phyloP scores from a whole-genome alignment of 2,797 vertebrate genomes.

The Peromyscus melanophrys region DNA sequence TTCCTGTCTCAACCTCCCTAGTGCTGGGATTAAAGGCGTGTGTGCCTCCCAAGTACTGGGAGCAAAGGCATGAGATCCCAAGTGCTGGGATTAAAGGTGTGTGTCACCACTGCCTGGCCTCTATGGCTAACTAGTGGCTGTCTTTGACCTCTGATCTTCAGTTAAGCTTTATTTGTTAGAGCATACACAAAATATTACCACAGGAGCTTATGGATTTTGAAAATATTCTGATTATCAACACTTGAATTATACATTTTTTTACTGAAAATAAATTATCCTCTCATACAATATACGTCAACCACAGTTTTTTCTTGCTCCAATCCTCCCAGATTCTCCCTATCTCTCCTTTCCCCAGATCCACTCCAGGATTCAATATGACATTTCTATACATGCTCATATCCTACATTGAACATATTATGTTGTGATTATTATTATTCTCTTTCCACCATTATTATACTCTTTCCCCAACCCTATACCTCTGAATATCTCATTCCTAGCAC shows the following conservation, averaged over 20 bases:
- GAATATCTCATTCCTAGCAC: neutral
- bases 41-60: too few species aligned
- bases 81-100: too few species aligned
- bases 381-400: neutral
- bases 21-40: too few species aligned
- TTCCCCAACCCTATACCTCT: neutral
- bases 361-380: neutral
- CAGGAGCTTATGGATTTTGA: neutral
- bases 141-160: too few species aligned
- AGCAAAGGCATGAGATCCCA: too few species aligned
- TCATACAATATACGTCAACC: neutral
- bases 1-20: too few species aligned
- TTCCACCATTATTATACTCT: neutral
- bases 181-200: too few species aligned
- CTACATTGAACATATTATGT: neutral
- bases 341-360: too few species aligned
- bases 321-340: neutral
- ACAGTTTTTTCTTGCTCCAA: neutral
- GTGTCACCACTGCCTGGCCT: too few species aligned
- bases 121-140: too few species aligned
- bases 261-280: neutral
- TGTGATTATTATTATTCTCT: neutral
- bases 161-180: too few species aligned
- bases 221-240: neutral
- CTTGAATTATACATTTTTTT: neutral